Evolutionary conservation across 2,113 vertebrate genomes (phyloP).

Genomic region (Chroicocephalus ridibundus): DNA sequence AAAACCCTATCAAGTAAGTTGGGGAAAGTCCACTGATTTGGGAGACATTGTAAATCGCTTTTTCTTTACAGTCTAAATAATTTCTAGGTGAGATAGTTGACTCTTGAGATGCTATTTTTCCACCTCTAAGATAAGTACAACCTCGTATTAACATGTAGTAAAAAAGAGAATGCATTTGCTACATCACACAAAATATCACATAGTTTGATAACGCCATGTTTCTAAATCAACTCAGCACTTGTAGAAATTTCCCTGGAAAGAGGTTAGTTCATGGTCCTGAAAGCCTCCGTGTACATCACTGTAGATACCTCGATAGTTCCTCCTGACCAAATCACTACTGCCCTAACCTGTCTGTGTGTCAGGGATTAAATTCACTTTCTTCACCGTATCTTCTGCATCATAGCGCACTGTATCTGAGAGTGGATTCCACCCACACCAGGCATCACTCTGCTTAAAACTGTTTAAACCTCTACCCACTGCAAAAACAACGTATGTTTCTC

Average conservation of each 20-base stretch:
- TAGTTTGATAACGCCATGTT: background rate
- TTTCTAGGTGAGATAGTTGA: background rate
- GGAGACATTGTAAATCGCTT: background rate
- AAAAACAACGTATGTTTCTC: background rate
- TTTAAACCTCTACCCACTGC: background rate
- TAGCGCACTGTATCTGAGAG: background rate
- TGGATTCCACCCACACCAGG: background rate
- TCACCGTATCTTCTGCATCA: background rate
- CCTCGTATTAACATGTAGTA: background rate
- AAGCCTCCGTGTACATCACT: background rate
- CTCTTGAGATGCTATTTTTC: background rate
- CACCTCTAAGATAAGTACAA: background rate
- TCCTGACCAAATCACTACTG: background rate
- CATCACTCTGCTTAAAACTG: background rate
- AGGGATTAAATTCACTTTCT: background rate
- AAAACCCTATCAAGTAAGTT: background rate
- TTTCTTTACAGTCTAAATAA: background rate
- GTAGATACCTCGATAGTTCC: background rate
- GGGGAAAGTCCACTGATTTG: background rate
- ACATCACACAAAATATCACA: background rate
- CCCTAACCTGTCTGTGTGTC: background rate
- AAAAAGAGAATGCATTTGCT: background rate
- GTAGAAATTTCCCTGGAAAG: background rate
- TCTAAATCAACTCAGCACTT: background rate
- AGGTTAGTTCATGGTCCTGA: background rate